A percentile compares a stretch with the other conserved stretches of the same genome.
phyloP scores from a whole-genome alignment of 2,888 invertebrate genomes.

The Cerastoderma edule region DNA sequence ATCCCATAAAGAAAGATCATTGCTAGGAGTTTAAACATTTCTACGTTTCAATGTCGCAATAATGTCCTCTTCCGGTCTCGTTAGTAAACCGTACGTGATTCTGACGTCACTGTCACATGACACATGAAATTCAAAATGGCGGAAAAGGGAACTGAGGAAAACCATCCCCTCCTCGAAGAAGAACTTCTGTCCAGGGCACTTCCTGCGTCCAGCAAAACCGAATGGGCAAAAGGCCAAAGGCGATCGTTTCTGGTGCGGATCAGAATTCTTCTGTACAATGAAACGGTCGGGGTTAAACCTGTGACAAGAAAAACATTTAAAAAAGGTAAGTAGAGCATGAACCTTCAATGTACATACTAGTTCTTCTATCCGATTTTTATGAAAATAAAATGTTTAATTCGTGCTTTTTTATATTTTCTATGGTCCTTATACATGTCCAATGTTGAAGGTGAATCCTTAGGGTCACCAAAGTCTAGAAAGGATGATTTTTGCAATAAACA shows the following conservation, averaged over 20 bases:
- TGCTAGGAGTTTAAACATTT: too few species aligned
- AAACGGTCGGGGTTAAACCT: slow-evolving; percentile 32
- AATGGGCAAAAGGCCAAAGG: slow-evolving; percentile 41
- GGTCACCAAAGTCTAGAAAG: too few species aligned
- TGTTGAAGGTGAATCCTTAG: too few species aligned
- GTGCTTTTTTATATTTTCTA: not conserved
- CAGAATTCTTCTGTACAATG: not conserved
- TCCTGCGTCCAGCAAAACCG: slow-evolving; percentile 41
- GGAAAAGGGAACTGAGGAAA: slow-evolving; percentile 28
- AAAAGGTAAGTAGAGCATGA: not conserved
- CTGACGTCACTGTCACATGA: slow-evolving; percentile 23
- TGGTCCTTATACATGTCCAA: too few species aligned
- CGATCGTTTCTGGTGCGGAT: slow-evolving; percentile 15
- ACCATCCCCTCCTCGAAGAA: slow-evolving; percentile 36
- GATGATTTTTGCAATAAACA: too few species aligned
- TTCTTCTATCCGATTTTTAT: not conserved
- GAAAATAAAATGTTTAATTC: not conserved
- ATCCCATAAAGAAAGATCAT: too few species aligned
- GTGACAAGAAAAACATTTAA: not conserved
- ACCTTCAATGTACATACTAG: too few species aligned
- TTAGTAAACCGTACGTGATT: slow-evolving; percentile 37
- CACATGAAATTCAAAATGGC: slow-evolving; percentile 31
- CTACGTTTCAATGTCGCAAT: slow-evolving; percentile 25
- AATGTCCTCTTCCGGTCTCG: slow-evolving; percentile 35
- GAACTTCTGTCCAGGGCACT: slow-evolving; percentile 41